Evolutionary conservation across 1,140 invertebrate species (phyloP).

Genomic region (Drosophila persimilis): DNA sequence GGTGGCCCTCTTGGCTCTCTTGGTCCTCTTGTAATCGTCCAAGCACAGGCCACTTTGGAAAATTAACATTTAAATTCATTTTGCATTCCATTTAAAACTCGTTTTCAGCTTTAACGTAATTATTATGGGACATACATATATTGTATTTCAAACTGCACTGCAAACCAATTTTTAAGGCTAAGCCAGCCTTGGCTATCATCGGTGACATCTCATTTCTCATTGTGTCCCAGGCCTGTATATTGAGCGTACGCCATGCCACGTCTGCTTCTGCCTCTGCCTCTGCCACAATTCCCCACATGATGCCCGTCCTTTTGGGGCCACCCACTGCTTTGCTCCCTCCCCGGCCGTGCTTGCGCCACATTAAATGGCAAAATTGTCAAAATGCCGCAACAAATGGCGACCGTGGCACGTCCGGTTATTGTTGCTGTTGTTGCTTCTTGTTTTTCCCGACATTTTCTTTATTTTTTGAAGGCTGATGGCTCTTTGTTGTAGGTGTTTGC

Average conservation of each 20-base stretch:
- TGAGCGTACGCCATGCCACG: slow-evolving; percentile 9
- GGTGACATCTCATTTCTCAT: slow-evolving; percentile 26
- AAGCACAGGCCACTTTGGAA: no score
- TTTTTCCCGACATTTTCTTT: slow-evolving; percentile 36
- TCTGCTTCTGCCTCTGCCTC: no score
- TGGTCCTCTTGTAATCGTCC: no score
- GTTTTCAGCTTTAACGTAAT: no score
- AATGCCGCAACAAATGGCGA: slow-evolving; percentile 72
- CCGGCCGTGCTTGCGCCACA: slow-evolving; percentile 35
- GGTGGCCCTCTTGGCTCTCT: no score
- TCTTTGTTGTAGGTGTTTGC: slow-evolving; percentile 39
- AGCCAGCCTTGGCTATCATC: neutral
- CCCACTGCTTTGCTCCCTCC: slow-evolving; percentile 3
- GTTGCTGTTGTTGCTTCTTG: slow-evolving; percentile 25
- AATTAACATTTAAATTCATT: no score
- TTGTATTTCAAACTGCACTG: neutral
- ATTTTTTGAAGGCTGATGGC: slow-evolving; percentile 20
- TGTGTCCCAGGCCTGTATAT: slow-evolving; percentile 19
- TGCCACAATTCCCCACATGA: slow-evolving; percentile 9
- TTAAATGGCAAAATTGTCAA: slow-evolving; percentile 72
- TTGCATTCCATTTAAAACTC: no score
- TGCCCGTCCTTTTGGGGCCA: slow-evolving; percentile 4
- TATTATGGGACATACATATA: no score
- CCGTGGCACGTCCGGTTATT: slow-evolving; percentile 57
- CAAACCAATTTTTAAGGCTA: neutral